Conservation (phyloP, 2,113 vertebrate genomes). For the Dinomys branickii region DNA sequence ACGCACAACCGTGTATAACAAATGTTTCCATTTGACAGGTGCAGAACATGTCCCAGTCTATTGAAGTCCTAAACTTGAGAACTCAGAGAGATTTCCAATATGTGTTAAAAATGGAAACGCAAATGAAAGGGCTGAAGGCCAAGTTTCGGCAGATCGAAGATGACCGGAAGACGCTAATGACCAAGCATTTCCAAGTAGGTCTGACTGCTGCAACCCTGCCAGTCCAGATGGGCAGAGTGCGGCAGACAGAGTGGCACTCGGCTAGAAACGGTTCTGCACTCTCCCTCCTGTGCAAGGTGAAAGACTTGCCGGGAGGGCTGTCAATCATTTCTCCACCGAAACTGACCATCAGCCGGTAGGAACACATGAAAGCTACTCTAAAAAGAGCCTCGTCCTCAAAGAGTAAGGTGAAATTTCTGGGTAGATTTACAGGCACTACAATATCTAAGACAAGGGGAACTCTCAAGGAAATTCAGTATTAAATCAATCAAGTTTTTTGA, state of each 20-base stretch:
- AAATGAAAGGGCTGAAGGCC: conserved; percentile 97
- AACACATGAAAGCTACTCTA: conserved; percentile 46
- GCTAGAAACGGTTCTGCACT: conserved; percentile 44
- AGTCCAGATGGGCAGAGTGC: conserved; percentile 54
- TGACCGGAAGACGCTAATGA: conserved; percentile 96
- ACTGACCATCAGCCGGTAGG: conserved; percentile 71
- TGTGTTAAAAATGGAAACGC: conserved; percentile 99
- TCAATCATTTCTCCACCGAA: conserved; percentile 39
- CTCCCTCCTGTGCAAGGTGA: background rate
- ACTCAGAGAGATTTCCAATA: conserved; percentile 99
- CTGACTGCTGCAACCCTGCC: conserved; percentile 59
- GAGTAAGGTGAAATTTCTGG: conserved; percentile 15
- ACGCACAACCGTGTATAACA: conserved; percentile 44
- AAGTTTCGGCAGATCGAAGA: conserved; percentile 98
- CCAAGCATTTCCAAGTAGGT: conserved; percentile 96
- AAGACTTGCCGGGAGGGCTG: background rate
- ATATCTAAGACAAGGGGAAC: background rate
- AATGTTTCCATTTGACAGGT: conserved; percentile 88
- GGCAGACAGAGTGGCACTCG: conserved; percentile 20
- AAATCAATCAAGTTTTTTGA: background rate
- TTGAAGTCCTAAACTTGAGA: conserved; percentile 97
- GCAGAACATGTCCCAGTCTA: conserved; percentile 99
- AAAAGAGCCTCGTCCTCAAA: conserved; percentile 25
- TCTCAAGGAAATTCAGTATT: background rate
- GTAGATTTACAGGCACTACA: conserved; percentile 48